Base-by-base conservation (phyloP, 2,797 vertebrate species). In the Macropodus opercularis region DNA sequence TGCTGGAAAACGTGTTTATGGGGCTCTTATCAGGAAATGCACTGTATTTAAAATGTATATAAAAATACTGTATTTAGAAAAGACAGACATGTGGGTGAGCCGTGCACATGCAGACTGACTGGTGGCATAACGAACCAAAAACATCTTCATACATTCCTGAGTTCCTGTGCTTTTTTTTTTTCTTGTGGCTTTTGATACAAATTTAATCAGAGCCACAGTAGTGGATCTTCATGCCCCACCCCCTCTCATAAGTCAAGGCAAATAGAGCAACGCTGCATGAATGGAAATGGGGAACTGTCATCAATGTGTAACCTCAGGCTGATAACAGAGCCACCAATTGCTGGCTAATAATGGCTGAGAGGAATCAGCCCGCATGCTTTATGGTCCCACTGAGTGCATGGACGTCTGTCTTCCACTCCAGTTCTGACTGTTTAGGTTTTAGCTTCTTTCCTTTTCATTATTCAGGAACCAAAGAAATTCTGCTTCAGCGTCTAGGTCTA, bases 231-330 rank as follows among this genome's bases (percentile, higher is more conserved):
- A 66, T 18, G 40, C 10, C 13, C 15, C 24, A 3, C 42, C n/a
- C 36, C 60, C 46, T 47, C 43, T 27, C 38, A 24, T 32, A 66
- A 76, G 73, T 69, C 64, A 68, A 69, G 58, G 43, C 65, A 47
- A 88, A 85, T 64, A 79, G 60, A 65, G 69, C 60, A 67, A 79
- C 84, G 75, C 79, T 70, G 63, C 64, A 58, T 68, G 63, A 63
- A 32, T 87, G 47, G 44, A 85, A 88, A 89, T 60, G 48, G 65
- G 75, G 80, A 87, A 85, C 76, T 74, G 71, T 80, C 79, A 90
- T 91, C 83, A 90, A 91, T 89, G 88, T 91, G 80, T 91, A 91
- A 92, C 90, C 78, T 59, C 51, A 32, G 47, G 31, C 85, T 88
- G 88, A 90, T 89, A 90, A 89, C 73, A 66, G 23, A 47, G 46